phyloP scores from a whole-genome alignment of 1,140 invertebrate genomes.

The Potamilus streckersoni region DNA sequence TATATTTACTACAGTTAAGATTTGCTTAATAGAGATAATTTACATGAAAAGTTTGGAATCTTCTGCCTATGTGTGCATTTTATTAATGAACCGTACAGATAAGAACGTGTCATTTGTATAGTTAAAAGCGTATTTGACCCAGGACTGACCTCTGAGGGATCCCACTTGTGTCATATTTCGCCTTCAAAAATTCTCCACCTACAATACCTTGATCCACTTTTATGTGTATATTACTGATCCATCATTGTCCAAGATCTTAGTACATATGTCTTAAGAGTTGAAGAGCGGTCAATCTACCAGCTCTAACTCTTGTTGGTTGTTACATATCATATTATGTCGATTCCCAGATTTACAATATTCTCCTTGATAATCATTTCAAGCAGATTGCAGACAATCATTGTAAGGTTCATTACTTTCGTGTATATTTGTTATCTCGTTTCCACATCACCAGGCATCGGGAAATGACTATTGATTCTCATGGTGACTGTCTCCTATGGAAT shows the following conservation, averaged over 20 bases:
- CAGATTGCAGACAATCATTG: not conserved
- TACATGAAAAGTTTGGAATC: constrained; percentile 21
- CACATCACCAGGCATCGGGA: constrained; percentile 9
- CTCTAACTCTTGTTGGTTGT: constrained; percentile 5
- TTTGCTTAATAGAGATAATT: not conserved
- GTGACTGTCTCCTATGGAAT: too few relatives aligned
- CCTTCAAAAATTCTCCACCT: constrained; percentile 13
- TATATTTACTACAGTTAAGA: constrained; percentile 7
- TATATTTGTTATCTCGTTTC: constrained; percentile 7
- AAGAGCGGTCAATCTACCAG: constrained; percentile 1
- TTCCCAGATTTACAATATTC: constrained; percentile 5
- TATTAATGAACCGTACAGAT: not conserved
- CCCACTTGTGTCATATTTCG: constrained; percentile 26
- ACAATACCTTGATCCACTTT: constrained; percentile 31
- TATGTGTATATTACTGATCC: not conserved
- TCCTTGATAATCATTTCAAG: not conserved
- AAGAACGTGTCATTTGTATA: constrained; percentile 39
- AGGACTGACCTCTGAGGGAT: constrained; percentile 43
- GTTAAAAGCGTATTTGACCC: constrained; percentile 30
- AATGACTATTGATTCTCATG: not conserved
- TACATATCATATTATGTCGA: constrained; percentile 2
- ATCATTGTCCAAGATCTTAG: not conserved
- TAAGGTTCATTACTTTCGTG: constrained; percentile 1
- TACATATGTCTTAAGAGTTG: constrained; percentile 16
- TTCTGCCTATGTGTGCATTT: constrained; percentile 20